A percentile compares a stretch with the other conserved stretches of the same genome.
phyloP scores from a whole-genome alignment of 2,888 invertebrate genomes.

The Spatulosminthurus flaviceps region DNA sequence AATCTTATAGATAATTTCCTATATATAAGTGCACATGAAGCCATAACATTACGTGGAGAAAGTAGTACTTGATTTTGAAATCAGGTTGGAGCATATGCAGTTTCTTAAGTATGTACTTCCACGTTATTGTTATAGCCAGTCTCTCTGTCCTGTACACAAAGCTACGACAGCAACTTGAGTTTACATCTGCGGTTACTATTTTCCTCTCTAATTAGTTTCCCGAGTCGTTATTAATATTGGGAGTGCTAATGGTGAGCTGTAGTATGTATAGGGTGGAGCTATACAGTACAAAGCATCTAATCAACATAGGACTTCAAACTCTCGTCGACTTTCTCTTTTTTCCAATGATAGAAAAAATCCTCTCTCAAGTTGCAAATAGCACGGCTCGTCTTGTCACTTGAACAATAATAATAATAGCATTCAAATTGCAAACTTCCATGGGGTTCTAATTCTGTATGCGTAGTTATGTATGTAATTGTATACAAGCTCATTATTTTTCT shows the following conservation, averaged over 20 bases:
- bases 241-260: not conserved
- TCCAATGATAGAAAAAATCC: not conserved
- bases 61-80: too few relatives aligned
- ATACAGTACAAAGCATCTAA: not conserved
- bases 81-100: too few relatives aligned
- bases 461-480: too few relatives aligned
- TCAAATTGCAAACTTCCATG: too few relatives aligned
- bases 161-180: not conserved
- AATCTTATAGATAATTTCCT: not conserved
- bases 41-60: too few relatives aligned
- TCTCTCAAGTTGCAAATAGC: not conserved
- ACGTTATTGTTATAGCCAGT: too few relatives aligned
- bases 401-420: too few relatives aligned
- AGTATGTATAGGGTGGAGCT: not conserved
- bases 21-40: not conserved
- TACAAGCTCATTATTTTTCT: too few relatives aligned
- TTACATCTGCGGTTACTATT: slow-evolving; percentile 4
- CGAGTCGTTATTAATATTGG: not conserved
- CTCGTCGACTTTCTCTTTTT: not conserved
- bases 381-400: too few relatives aligned
- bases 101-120: too few relatives aligned
- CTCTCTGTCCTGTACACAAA: too few relatives aligned
- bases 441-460: too few relatives aligned
- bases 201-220: slow-evolving; percentile 9
- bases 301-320: not conserved